Evolutionary conservation across 2,113 vertebrate genomes (phyloP).

Genomic region (Helogale parvula): DNA sequence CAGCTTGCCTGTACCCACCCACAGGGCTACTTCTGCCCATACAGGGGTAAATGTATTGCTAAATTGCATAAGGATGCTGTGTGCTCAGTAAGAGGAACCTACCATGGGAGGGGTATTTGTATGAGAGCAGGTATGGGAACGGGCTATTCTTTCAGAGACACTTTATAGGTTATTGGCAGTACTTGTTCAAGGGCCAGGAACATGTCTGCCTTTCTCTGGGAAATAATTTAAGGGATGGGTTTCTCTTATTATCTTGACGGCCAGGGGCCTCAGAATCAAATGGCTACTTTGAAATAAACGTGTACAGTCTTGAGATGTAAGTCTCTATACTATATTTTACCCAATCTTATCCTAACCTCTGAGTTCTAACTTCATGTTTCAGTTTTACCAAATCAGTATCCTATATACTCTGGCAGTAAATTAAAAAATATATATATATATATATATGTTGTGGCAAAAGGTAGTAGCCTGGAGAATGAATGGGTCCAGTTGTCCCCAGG

Average conservation of each 20-base stretch:
- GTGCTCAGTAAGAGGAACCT: neutral
- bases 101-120: neutral
- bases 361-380: constrained; percentile 3
- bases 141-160: neutral
- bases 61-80: neutral
- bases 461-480: neutral
- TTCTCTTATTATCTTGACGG: neutral
- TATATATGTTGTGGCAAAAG: neutral
- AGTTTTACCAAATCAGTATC: neutral
- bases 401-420: neutral
- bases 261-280: neutral
- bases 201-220: neutral
- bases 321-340: neutral
- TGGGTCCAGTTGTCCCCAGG: neutral
- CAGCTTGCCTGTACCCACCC: neutral
- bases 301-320: neutral
- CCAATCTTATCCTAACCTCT: neutral
- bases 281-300: neutral
- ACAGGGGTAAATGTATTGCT: neutral
- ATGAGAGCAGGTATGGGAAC: neutral
- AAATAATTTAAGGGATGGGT: neutral
- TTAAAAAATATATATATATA: neutral
- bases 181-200: neutral
- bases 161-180: neutral
- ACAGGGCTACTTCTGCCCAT: neutral